Percentiles rank a stretch among this genome's conserved stretches.
These are phyloP conservation scores for Microtus ochrogaster DNA, from an alignment of 2,113 vertebrate species.

Conservation along the genomic window DNA sequence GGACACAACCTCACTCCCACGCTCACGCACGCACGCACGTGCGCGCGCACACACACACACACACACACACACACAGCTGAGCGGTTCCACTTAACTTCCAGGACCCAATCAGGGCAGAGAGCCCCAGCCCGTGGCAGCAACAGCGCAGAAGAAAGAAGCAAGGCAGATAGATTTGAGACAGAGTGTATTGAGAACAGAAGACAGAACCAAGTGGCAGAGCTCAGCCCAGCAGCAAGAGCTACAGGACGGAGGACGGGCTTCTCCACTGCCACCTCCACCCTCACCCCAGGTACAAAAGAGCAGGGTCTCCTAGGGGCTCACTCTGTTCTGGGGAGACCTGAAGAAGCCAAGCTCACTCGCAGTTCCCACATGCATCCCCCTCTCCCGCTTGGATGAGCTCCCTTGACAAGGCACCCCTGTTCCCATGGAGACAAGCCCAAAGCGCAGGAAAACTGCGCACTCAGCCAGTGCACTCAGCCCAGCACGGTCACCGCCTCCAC, in stretches of 20 bases:
- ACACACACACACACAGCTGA: background rate
- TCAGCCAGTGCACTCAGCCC: slow-evolving; percentile 67
- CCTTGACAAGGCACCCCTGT: slow-evolving; percentile 75
- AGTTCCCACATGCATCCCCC: background rate
- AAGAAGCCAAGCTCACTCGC: slow-evolving; percentile 3
- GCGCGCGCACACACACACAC: too few relatives aligned
- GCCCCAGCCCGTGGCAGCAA: background rate
- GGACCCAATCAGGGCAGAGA: background rate
- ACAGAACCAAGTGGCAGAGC: slow-evolving; percentile 53
- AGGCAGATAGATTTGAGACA: slow-evolving; percentile 72
- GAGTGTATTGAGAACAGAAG: slow-evolving; percentile 80
- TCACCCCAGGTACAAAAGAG: background rate
- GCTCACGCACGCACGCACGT: background rate
- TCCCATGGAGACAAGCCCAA: slow-evolving; percentile 74
- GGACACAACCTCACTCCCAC: background rate
- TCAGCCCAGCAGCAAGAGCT: background rate
- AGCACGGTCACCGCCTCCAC: slow-evolving; percentile 73
- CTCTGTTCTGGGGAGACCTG: background rate
- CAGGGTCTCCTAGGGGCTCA: background rate
- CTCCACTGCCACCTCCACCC: background rate
- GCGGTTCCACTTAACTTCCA: background rate
- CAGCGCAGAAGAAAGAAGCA: slow-evolving; percentile 67
- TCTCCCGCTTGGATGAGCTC: slow-evolving; percentile 63
- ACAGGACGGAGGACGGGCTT: background rate
- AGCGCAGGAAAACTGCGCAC: slow-evolving; percentile 68